Percentiles rank a stretch among this genome's conserved stretches.
Evolutionary conservation across 92 coral and sea anemone species (phyloP).

Genomic region (Siderastrea siderea): DNA sequence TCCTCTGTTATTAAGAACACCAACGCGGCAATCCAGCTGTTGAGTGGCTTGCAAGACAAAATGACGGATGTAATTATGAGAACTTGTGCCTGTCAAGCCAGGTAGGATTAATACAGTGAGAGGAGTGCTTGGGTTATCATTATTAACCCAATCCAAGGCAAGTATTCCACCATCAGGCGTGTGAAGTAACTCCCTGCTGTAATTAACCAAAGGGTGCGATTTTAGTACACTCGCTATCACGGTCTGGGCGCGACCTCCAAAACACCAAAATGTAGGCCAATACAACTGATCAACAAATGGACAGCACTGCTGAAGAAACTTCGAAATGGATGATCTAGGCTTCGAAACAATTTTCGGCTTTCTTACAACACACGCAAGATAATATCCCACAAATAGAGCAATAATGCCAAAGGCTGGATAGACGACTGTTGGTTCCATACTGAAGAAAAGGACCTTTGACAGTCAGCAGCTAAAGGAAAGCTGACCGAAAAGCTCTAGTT

Average conservation of each 20-base stretch:
- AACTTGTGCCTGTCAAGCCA: conserved; percentile 88
- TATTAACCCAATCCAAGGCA: conserved; percentile 84
- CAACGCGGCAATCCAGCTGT: conserved; percentile 72
- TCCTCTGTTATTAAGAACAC: conserved; percentile 91
- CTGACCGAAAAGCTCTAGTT: no score
- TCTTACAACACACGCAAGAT: conserved; percentile 67
- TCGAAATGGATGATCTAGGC: conserved; percentile 54
- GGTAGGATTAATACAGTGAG: conserved; percentile 88
- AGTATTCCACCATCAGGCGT: conserved; percentile 91
- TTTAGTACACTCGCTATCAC: conserved; percentile 74
- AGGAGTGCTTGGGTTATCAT: conserved; percentile 16
- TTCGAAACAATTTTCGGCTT: conserved; percentile 75
- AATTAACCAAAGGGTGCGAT: conserved; percentile 67
- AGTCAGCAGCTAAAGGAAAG: not conserved
- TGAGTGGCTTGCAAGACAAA: conserved; percentile 65
- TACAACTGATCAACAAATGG: conserved; percentile 72
- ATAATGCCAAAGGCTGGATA: conserved; percentile 53
- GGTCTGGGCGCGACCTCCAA: conserved; percentile 90
- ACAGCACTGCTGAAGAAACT: conserved; percentile 62
- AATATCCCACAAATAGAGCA: conserved; percentile 63
- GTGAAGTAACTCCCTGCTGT: conserved; percentile 73
- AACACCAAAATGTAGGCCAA: conserved; percentile 95
- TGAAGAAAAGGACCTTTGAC: not conserved
- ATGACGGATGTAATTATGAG: conserved; percentile 77
- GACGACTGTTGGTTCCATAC: not conserved